Evolutionary conservation across 2,797 vertebrate genomes (phyloP).

Genomic region (Rhincodon typus): DNA sequence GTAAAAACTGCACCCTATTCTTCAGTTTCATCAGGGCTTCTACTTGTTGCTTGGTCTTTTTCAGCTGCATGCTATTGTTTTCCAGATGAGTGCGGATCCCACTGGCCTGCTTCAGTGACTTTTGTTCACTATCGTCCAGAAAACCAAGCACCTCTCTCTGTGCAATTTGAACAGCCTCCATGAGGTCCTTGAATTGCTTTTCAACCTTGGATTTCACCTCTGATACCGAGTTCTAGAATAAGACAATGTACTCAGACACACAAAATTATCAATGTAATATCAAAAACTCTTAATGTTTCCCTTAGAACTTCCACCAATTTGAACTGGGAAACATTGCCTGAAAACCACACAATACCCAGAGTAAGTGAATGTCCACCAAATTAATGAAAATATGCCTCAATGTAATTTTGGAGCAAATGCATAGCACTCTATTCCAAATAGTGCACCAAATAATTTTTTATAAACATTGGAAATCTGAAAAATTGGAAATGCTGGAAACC

Average conservation of each 20-base stretch:
- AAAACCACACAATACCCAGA: background rate
- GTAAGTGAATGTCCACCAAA: background rate
- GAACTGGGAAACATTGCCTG: background rate
- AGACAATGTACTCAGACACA: background rate
- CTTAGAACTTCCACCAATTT: background rate
- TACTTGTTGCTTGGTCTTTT: constrained; percentile 61
- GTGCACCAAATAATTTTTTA: background rate
- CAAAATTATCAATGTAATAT: background rate
- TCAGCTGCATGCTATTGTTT: constrained; percentile 59
- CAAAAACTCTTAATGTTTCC: background rate
- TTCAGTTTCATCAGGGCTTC: constrained; percentile 62
- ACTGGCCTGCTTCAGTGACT: constrained; percentile 64
- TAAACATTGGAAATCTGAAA: background rate
- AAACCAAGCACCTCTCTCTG: constrained; percentile 61
- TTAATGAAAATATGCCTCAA: background rate
- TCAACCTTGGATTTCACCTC: constrained; percentile 63
- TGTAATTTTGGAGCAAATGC: background rate
- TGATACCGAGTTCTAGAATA: constrained; percentile 54
- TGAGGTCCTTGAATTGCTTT: constrained; percentile 64
- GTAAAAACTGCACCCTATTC: constrained; percentile 67
- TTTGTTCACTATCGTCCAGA: constrained; percentile 65
- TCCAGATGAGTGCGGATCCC: constrained; percentile 69
- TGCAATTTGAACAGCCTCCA: constrained; percentile 57
- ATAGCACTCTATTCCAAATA: background rate
- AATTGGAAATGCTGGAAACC: background rate